A percentile compares a stretch with the other conserved stretches of the same genome.
Evolutionary conservation across 2,888 invertebrate species (phyloP).

Genomic region (Parnassius orleans): DNA sequence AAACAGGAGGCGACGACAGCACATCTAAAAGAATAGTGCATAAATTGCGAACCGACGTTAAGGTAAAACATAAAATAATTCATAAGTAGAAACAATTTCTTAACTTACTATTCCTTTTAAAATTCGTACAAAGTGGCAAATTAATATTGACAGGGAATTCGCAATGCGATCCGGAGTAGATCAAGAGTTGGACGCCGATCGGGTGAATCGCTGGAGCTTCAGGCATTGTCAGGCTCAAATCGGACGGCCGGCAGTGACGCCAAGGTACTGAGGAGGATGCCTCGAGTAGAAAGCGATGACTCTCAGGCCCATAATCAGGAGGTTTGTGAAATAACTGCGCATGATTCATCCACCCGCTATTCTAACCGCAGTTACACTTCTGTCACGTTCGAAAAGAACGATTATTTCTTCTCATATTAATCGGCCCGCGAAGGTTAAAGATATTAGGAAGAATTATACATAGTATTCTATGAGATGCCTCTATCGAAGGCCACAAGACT

Average conservation of each 20-base stretch:
- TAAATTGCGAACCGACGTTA: slow-evolving; percentile 91
- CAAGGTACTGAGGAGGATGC: slow-evolving; percentile 85
- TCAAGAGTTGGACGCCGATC: slow-evolving; percentile 79
- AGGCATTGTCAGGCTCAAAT: slow-evolving; percentile 64
- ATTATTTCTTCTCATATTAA: too few relatives aligned
- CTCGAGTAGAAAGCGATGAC: slow-evolving; percentile 87
- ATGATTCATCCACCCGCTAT: slow-evolving; percentile 2
- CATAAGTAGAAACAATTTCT: too few relatives aligned
- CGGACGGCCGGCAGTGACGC: slow-evolving; percentile 62
- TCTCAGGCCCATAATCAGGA: slow-evolving; percentile 73
- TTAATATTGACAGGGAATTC: slow-evolving; percentile 68
- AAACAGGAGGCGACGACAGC: slow-evolving; percentile 81
- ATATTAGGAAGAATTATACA: too few relatives aligned
- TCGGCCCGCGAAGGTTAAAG: too few relatives aligned
- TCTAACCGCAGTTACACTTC: slow-evolving; percentile 2
- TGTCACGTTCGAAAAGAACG: too few relatives aligned
- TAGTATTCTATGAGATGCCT: too few relatives aligned
- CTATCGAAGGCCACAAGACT: too few relatives aligned
- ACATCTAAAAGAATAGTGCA: slow-evolving; percentile 89
- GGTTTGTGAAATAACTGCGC: slow-evolving; percentile 36
- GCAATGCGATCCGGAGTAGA: slow-evolving; percentile 81
- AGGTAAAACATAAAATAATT: slow-evolving; percentile 60
- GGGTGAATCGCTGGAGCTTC: slow-evolving; percentile 84
- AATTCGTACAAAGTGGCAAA: too few relatives aligned
- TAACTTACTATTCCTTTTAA: too few relatives aligned